Evolutionary conservation across 2,888 invertebrate species (phyloP), one percentile per base, ranked within the genome.

Genomic region (Sarcophaga subvicina): DNA sequence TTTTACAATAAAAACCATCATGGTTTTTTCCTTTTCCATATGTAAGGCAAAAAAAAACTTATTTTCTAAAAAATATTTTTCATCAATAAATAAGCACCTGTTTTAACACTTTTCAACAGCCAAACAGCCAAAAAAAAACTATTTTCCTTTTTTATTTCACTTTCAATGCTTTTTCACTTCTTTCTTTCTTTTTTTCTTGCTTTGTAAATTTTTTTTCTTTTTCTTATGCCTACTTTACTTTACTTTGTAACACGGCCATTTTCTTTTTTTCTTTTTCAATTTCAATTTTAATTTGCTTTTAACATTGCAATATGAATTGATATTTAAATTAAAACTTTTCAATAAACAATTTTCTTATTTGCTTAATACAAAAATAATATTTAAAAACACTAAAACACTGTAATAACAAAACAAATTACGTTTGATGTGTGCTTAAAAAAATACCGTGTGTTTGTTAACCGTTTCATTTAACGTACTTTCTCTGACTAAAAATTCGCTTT

Each of bases 381-480:
- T 54, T 17, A 54, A 14, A 54, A 54, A 54, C 54, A 12, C 4
- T 54, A 14, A 14, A 4, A 12, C 17, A 14, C 17, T 67, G 20
- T 67, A n/a, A 45, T 67, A 6, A 37, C 12, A 20, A 45, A 67
- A 54, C 54, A 54, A 54, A 37, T 37, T 37, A 37, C 37, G 37
- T 37, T 37, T 37, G 37, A 2, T 37, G 10, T 37, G 2, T 25
- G 60, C 60, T 75, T 54, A 49, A 64, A 70, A 72, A 27, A 64
- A 66, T 67, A 81, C 79, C 87, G 79, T 49, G 75, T 49, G 75
- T 76, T 59, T 84, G 67, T 82, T 91, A 91, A 91, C 93, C 91
- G 92, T 90, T 92, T 91, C 91, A 90, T 91, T 90, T 91, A 92
- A 92, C 91, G 92, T 92, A 92, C 93, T 93, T 93, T 93, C 93